These are phyloP conservation scores for Leucania comma DNA, from an alignment of 2,888 invertebrate genomes.

Conservation along the genomic window DNA sequence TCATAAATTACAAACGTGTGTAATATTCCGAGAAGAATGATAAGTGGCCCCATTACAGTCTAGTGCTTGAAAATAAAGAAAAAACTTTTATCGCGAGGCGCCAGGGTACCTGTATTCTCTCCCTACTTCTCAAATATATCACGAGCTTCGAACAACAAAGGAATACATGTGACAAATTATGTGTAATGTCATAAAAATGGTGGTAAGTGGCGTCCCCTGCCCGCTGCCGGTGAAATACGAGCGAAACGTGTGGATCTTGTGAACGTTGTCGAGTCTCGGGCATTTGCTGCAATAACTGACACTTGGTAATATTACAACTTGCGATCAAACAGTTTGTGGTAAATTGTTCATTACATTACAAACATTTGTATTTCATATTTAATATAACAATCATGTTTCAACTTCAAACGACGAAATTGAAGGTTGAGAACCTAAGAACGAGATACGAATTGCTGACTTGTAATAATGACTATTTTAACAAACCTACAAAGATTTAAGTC, in stretches of 20 bases:
- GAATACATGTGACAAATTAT: slow-evolving; percentile 60
- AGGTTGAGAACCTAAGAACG: no score
- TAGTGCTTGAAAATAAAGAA: slow-evolving; percentile 48
- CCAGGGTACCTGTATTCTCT: slow-evolving; percentile 44
- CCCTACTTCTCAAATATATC: slow-evolving; percentile 54
- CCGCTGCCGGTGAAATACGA: slow-evolving; percentile 40
- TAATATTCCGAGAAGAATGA: slow-evolving; percentile 46
- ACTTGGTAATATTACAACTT: slow-evolving; percentile 17
- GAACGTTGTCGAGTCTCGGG: slow-evolving; percentile 35
- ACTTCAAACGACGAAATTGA: neutral
- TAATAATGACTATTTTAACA: slow-evolving; percentile 1
- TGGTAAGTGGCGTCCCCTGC: slow-evolving; percentile 59
- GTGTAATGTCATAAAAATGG: slow-evolving; percentile 63
- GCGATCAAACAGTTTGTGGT: neutral
- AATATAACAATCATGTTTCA: neutral
- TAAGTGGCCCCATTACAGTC: slow-evolving; percentile 42
- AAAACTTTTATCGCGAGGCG: slow-evolving; percentile 36
- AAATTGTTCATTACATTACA: slow-evolving; percentile 1
- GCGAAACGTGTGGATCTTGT: slow-evolving; percentile 47
- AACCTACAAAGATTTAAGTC: slow-evolving; percentile 15
- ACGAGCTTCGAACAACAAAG: slow-evolving; percentile 57
- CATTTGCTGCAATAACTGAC: slow-evolving; percentile 49
- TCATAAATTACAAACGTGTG: slow-evolving; percentile 42
- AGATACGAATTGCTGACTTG: slow-evolving; percentile 15
- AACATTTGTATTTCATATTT: neutral